phyloP scores from a whole-genome alignment of 2,888 invertebrate genomes.

The Cataglyphis livida region DNA sequence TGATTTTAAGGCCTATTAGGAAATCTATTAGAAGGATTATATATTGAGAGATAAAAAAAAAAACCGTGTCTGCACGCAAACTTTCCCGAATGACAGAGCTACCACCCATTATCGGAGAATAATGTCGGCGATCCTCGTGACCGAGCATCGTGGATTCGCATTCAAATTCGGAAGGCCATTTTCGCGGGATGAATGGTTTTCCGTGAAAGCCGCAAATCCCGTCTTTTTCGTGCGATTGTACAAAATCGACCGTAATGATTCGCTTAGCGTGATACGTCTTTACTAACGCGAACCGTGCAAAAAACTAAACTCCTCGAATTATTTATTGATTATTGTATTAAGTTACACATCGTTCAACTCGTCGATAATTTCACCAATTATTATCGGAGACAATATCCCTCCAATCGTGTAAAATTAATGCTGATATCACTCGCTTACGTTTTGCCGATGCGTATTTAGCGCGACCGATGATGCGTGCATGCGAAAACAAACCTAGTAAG shows the following conservation, averaged over 20 bases:
- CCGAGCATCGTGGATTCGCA: conserved; percentile 48
- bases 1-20: conserved; percentile 21
- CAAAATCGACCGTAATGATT: conserved; percentile 51
- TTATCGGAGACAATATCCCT: conserved; percentile 45
- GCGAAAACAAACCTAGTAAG: conserved; percentile 41
- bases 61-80: conserved; percentile 16
- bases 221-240: conserved; percentile 48
- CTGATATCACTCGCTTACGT: conserved; percentile 57
- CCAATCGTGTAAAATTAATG: conserved; percentile 67
- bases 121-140: conserved; percentile 50
- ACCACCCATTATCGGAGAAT: conserved; percentile 47
- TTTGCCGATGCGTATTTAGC: conserved; percentile 35
- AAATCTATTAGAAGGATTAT: background rate
- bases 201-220: conserved; percentile 50
- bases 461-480: conserved; percentile 35
- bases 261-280: conserved; percentile 27
- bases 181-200: conserved; percentile 50
- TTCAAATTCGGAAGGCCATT: conserved; percentile 51
- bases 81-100: conserved; percentile 32
- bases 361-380: conserved; percentile 75
- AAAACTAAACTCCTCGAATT: conserved; percentile 66
- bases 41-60: conserved; percentile 15
- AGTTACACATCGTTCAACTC: conserved; percentile 59
- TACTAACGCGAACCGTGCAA: conserved; percentile 52
- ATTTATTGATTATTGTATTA: conserved; percentile 70